phyloP scores from a whole-genome alignment of 2,888 invertebrate species.

The Catocala fraxini region DNA sequence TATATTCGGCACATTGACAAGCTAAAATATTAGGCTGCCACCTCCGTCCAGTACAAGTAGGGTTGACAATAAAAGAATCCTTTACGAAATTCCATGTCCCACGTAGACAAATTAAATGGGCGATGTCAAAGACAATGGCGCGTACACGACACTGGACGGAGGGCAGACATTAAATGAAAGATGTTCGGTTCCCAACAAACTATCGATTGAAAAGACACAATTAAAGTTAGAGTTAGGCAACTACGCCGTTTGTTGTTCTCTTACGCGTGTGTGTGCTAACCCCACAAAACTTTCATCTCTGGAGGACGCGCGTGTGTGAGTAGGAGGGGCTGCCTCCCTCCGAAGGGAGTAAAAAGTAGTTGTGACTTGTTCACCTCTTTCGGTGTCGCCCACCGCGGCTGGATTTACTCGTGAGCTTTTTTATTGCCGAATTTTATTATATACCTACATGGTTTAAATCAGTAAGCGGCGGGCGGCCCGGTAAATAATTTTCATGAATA shows the following conservation, averaged over 20 bases:
- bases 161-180: constrained; percentile 63
- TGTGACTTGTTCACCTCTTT: constrained; percentile 88
- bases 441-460: constrained; percentile 49
- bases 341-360: constrained; percentile 86
- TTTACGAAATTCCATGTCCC: constrained; percentile 41
- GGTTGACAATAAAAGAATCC: constrained; percentile 44
- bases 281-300: constrained; percentile 87
- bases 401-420: constrained; percentile 69
- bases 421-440: constrained; percentile 59
- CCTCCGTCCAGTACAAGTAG: constrained; percentile 22
- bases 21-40: constrained; percentile 21
- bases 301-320: constrained; percentile 70
- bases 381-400: constrained; percentile 82
- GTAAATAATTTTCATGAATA: constrained; percentile 30
- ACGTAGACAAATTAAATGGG: constrained; percentile 52
- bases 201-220: constrained; percentile 88
- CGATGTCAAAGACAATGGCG: constrained; percentile 55
- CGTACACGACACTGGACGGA: constrained; percentile 48
- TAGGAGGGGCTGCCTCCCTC: constrained; percentile 71
- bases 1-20: constrained; percentile 12
- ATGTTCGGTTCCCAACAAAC: constrained; percentile 66
- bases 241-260: constrained; percentile 84
- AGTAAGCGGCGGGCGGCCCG: constrained; percentile 27
- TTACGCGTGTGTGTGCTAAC: constrained; percentile 81
- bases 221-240: constrained; percentile 87